Base-by-base conservation (phyloP, 1,140 invertebrate species). In the Drepana arcuata region DNA sequence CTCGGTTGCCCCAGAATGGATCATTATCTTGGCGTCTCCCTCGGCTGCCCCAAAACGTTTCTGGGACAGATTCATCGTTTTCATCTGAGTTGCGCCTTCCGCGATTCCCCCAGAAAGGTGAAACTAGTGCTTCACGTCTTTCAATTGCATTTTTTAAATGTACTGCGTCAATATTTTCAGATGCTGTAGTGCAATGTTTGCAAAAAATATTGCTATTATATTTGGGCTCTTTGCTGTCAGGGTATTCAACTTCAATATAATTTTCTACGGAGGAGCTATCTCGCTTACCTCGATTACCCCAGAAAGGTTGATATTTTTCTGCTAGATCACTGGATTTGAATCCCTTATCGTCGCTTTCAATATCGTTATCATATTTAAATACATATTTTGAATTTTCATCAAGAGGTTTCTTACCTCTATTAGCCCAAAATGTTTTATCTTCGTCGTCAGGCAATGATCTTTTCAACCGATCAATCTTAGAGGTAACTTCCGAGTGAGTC, bases 1-100 rank as follows among this genome's bases (percentile, higher is more conserved):
- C 74, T 28, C 69, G 50, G 32, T 61, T 75, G 14, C 66, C 63
- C 65, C 71, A 73, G 38, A 72, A 73, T 6, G 57, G 64, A 14
- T 54, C 44, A 14, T 46, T 18, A 4, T 40, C 31, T 14, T 57
- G 36, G 14, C 54, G 48, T 27, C 56, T 44, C 1, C 59, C 59
- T 25, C 63, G 43, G 30, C 60, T 66, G 1, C 56, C 49, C 63
- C 64, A 61, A 41, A 64, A 65, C 9, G 49, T 49, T 48, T 48
- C 32, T n/a, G n/a, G n/a, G n/a, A 53, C 71, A 1, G 63, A 59
- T 35, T 67, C 62, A 16, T 67, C 61, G 5, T 69, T 60, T 16
- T 54, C 29, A 29, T 23, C 51, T 33, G 33, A 48, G 9, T 11
- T 16, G 4, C 37, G 34, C 10, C 41, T 7, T 9, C 41, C 46